Base-by-base conservation (phyloP, 1,140 invertebrate species). In the Galendromus occidentalis region DNA sequence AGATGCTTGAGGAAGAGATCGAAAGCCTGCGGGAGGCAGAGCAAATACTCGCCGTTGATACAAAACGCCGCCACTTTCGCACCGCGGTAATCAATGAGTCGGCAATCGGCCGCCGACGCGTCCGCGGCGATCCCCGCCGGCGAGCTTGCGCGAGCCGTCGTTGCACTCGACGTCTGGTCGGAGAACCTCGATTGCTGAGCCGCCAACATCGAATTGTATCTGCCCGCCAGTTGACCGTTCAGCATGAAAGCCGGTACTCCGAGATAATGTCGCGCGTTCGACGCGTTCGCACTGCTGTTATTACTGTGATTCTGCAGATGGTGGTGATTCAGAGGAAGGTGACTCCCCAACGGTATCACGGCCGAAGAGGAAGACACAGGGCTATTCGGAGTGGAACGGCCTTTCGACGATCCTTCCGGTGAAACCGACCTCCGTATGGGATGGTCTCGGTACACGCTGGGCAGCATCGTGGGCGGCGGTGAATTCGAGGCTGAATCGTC, bases 1-100 rank as follows among this genome's bases (percentile, higher is more conserved):
- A 98, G 81, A 76, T 98, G 91, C 76, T 98, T 98, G 17, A 98
- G 81, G 76, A 98, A 98, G n/a, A 98, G 82, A 76, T 98, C 94
- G 77, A 98, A 98, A 20, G 94, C 91, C 77, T 98, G 94, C 30
- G 94, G 95, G 74, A 98, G 78, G 76, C 94, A 98, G 44, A 98
- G 82, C 86, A 98, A 91, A n/a, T 91, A 92, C 73, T 95, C 88
- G 28, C 88, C 89, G 75, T 88, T 86, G 71, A 98, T 96, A 70
- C 91, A 90, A 77, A 98, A 98, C 25, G 93, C 91, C 51, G 94
- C 94, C 30, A 98, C 90, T 75, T 94, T 93, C 72, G 93, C 88
- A 0, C 91, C 92, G 20, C 93, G 84, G 75, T 96, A 97, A 73
- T 96, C 91, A 44, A 95, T 91, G 73, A 96, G 77, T 76, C 94